Evolutionary conservation across 1,140 invertebrate species (phyloP), one percentile per base, ranked within the genome.

Genomic region (Zophobas morio): DNA sequence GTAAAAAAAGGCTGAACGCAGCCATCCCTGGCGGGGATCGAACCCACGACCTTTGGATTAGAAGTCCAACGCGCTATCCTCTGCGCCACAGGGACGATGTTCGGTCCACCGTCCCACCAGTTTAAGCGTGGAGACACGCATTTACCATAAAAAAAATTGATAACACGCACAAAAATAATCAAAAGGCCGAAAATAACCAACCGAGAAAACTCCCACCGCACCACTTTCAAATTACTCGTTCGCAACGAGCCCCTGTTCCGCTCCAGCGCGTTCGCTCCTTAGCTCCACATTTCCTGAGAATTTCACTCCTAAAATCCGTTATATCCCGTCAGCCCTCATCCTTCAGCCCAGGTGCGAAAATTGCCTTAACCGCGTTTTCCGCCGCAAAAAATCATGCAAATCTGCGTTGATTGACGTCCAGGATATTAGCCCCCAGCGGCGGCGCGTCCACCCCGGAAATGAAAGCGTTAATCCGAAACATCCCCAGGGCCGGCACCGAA

Each of bases 21-120:
- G 72, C 49, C 89, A 90, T 90, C 89, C 89, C 89, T 90, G 88
- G 89, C 89, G 89, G 89, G 89, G 89, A 89, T 90, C 89, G 89
- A 90, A 90, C 89, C 89, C 89, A 90, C 89, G 89, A 90, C 89
- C 89, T 90, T 90, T 90, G 89, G 89, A 90, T 90, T 90, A 90
- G 89, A 85, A 84, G 76, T 84, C 83, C 76, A 83, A 80, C 72
- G 84, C 83, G 47, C 78, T 84, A 78, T 83, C 83, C 83, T 83
- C 85, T 84, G 83, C 82, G 79, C 84, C 84, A 85, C 84, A 85
- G 84, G 84, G 84, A 85, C 84, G 72, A 53, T 66, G 39, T 2
- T 2, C 2, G 6, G 6, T 6, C 49, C 2, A 2, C n/a, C 49
- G 2, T 20, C 49, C 3, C 2, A 20, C 2, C n/a, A 51, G n/a